Conservation (phyloP, 2,113 vertebrate genomes). For the Mustela nigripes region DNA sequence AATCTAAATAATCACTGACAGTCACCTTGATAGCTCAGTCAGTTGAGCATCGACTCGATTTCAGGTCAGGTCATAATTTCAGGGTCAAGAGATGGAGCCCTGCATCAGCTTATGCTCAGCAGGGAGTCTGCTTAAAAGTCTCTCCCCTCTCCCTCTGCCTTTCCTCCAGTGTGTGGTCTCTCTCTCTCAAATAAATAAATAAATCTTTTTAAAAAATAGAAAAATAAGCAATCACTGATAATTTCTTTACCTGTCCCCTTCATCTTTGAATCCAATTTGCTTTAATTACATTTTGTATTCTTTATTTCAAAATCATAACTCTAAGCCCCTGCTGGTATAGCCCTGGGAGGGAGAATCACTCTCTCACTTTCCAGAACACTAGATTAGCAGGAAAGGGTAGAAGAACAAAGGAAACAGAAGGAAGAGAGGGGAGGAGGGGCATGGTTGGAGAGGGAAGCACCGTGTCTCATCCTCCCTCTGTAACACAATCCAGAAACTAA, state of each 20-base stretch:
- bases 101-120: not conserved
- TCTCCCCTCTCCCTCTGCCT: not conserved
- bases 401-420: not conserved
- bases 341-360: not conserved
- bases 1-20: not conserved
- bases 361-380: not conserved
- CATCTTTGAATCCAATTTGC: not conserved
- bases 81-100: not conserved
- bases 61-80: not conserved
- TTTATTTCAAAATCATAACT: constrained; percentile 4
- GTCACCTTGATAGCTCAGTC: not conserved
- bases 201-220: not conserved
- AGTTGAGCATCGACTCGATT: not conserved
- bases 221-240: not conserved
- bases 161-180: not conserved
- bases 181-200: not conserved
- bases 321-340: not conserved
- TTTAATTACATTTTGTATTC: not conserved
- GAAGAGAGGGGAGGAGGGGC: accelerated
- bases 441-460: too few relatives aligned
- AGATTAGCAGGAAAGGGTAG: not conserved
- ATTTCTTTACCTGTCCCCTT: not conserved
- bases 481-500: not conserved
- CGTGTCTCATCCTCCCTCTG: not conserved
- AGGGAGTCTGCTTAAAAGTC: not conserved